A percentile compares a stretch with the other conserved stretches of the same genome.
Evolutionary conservation across 2,113 vertebrate species (phyloP).

Genomic region (Pedetes capensis): DNA sequence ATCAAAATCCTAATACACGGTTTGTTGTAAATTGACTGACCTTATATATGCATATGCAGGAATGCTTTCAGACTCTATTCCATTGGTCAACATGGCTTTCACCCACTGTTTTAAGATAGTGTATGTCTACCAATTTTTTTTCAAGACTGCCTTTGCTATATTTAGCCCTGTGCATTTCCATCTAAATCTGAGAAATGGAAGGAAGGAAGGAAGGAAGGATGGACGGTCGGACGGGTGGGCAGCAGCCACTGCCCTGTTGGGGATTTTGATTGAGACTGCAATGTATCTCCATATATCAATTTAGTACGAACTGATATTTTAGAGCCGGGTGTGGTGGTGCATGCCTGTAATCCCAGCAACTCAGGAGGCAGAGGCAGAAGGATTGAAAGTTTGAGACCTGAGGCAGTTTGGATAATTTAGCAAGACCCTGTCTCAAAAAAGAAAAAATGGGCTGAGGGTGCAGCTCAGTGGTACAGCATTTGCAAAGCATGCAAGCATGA

Average conservation of each 20-base stretch:
- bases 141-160: slow-evolving; percentile 24
- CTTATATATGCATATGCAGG: neutral
- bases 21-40: neutral
- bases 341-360: too few species aligned
- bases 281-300: neutral
- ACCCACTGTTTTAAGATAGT: neutral
- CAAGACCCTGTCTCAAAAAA: too few species aligned
- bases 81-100: neutral
- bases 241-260: neutral
- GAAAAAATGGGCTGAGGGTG: too few species aligned
- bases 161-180: neutral
- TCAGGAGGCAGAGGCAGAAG: too few species aligned
- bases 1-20: neutral
- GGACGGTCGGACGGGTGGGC: too few species aligned
- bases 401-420: too few species aligned
- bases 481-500: too few species aligned
- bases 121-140: slow-evolving; percentile 11
- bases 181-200: slow-evolving; percentile 1
- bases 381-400: too few species aligned
- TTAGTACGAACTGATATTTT: too few species aligned
- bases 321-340: too few species aligned
- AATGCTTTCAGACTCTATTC: slow-evolving; percentile 19
- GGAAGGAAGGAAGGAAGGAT: neutral
- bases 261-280: neutral
- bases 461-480: too few species aligned